Base-by-base conservation (phyloP, 2,797 vertebrate species). In the Chiroxiphia lanceolata region DNA sequence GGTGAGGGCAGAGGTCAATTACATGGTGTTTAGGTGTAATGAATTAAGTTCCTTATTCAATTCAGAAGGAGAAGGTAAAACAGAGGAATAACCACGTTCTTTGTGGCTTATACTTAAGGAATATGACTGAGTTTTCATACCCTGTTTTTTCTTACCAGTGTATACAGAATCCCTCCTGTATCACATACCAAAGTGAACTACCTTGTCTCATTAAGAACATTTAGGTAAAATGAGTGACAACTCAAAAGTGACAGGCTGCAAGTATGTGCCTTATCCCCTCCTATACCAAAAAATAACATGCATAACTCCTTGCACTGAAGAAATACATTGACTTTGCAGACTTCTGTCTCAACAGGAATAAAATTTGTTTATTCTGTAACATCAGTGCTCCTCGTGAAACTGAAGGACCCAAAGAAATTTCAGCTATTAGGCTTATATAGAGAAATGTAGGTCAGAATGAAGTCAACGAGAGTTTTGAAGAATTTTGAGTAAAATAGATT, bases 271-370 rank as follows among this genome's bases (percentile, higher is more conserved):
- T 11, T 50, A 5, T 71, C 14, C 11, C 70, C 40, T 67, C 22
- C 3, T n/a, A 4, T 47, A 9, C 3, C 14, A 44, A 83, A 69
- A 71, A n/a, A 8, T 4, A 74, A 12, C 3, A 5, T 1, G 0
- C 9, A 1, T 36, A 38, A 42, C 13, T 72, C 8, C 9, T 44
- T 12, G 29, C 13, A 14, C 12, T 51, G 34, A 79, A 83, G 83
- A 47, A 93, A 76, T 31, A 10, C 21, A 2, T 3, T 17, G n/a
- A n/a, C 54, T 89, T 71, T 5, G 29, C 19, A 42, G 51, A 25
- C 36, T 40, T n/a, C 10, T n/a, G 16, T n/a, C 27, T 87, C 27
- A 57, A 21, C 18, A 15, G 13, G 18, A 68, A 4, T n/a, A 23
- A 79, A 64, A 16, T 5, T 2, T 15, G 11, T 61, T 84, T 50